A percentile compares a stretch with the other conserved stretches of the same genome.
These are phyloP conservation scores for Heliconius congener DNA, from an alignment of 1,140 invertebrate genomes.

Conservation along the genomic window DNA sequence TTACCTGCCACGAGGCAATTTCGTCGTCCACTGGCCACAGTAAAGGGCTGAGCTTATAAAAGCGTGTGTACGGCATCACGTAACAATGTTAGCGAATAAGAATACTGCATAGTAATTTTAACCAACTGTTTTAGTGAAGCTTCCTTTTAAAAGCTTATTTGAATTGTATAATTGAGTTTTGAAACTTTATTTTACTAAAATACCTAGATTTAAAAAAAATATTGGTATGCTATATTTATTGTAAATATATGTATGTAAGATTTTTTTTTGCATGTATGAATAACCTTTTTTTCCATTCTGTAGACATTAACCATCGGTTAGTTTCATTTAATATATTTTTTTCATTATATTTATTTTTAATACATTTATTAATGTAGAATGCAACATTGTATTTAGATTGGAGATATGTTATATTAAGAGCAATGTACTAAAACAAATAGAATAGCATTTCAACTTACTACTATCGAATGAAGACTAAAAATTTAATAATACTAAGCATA, in stretches of 20 bases:
- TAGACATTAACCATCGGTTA: too few relatives aligned
- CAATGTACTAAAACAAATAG: too few relatives aligned
- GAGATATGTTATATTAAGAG: too few relatives aligned
- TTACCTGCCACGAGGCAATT: constrained; percentile 75
- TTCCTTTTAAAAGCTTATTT: not conserved
- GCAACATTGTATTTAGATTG: too few relatives aligned
- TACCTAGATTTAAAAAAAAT: not conserved
- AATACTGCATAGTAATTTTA: constrained; percentile 18
- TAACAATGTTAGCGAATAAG: constrained; percentile 34
- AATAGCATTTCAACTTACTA: too few relatives aligned
- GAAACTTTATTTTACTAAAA: not conserved
- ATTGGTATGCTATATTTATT: not conserved
- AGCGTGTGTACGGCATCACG: constrained; percentile 54
- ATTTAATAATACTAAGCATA: not conserved
- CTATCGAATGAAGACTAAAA: too few relatives aligned
- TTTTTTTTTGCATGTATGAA: too few relatives aligned
- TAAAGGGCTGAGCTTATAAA: constrained; percentile 53
- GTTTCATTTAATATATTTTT: too few relatives aligned
- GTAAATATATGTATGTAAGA: too few relatives aligned
- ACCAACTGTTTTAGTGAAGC: constrained; percentile 11
- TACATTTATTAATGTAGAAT: too few relatives aligned
- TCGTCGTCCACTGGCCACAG: constrained; percentile 69
- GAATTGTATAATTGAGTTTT: not conserved
- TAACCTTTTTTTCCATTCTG: too few relatives aligned
- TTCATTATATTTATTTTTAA: too few relatives aligned